Evolutionary conservation across 1,140 invertebrate genomes (phyloP).

Genomic region (Listronotus oregonensis): DNA sequence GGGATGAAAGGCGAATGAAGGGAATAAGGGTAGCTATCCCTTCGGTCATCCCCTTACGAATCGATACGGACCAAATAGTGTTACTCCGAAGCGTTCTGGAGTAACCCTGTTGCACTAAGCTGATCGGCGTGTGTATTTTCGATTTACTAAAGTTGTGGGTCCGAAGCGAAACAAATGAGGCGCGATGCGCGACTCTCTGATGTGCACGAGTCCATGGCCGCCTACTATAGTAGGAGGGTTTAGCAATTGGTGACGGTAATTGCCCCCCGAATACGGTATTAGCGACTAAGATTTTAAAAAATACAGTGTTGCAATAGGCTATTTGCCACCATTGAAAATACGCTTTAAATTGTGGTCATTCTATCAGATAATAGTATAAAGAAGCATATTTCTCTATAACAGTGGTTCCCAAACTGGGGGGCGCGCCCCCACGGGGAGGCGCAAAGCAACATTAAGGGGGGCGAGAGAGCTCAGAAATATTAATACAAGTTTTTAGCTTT

Average conservation of each 20-base stretch:
- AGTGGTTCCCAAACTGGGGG: too few species aligned
- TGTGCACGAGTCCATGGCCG: constrained; percentile 5
- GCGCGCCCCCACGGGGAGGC: too few species aligned
- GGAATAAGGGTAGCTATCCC: background rate
- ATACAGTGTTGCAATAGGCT: too few species aligned
- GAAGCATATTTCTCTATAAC: too few species aligned
- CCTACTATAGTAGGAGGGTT: background rate
- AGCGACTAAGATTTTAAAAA: too few species aligned
- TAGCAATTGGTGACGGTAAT: background rate
- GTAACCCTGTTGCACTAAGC: background rate
- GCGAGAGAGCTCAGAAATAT: too few species aligned
- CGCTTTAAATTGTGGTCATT: too few species aligned
- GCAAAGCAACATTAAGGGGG: too few species aligned
- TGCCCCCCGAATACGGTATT: background rate
- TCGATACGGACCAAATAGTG: background rate
- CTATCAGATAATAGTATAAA: too few species aligned
- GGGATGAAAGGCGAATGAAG: constrained; percentile 1
- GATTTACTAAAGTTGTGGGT: constrained; percentile 1
- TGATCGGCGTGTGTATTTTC: constrained; percentile 8
- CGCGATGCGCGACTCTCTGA: background rate
- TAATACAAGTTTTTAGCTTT: too few species aligned
- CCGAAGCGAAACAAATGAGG: constrained; percentile 18
- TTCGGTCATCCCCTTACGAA: background rate
- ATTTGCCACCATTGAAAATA: too few species aligned
- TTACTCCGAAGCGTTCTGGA: background rate